A percentile compares a stretch with the other conserved stretches of the same genome.
Conservation (phyloP, 2,888 invertebrate genomes). For the Rugalucina vietnamica region DNA sequence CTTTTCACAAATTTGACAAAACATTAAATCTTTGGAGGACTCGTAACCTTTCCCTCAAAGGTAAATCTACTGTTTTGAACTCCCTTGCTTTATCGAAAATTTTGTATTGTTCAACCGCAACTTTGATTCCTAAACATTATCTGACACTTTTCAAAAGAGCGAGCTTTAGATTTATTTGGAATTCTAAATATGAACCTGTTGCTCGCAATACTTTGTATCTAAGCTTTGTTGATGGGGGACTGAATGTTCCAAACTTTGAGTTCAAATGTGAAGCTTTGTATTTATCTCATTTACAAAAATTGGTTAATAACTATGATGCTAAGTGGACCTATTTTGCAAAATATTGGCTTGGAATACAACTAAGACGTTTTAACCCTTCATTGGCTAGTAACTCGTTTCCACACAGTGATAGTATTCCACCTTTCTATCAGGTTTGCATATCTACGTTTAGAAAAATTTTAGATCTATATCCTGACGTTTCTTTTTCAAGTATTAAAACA, state of each 20-base stretch:
- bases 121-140: slow-evolving; percentile 10
- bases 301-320: slow-evolving; percentile 22
- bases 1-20: neutral
- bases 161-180: neutral
- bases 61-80: slow-evolving; percentile 29
- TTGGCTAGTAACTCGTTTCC: neutral
- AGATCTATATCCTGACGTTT: neutral
- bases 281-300: slow-evolving; percentile 34
- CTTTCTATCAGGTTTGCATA: neutral
- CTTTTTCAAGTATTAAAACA: no score
- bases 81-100: slow-evolving; percentile 8
- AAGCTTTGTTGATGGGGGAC: neutral
- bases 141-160: no score
- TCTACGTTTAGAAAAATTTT: neutral
- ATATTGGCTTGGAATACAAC: slow-evolving; percentile 38
- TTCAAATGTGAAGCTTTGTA: slow-evolving; percentile 19
- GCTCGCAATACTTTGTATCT: neutral
- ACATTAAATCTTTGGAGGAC: neutral
- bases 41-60: neutral
- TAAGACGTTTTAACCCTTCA: neutral
- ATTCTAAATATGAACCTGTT: neutral
- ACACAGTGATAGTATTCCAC: neutral
- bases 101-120: neutral
- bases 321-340: slow-evolving; percentile 23
- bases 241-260: neutral